Percentiles rank a stretch among this genome's conserved stretches.
phyloP scores from a whole-genome alignment of 2,888 invertebrate species.

The Trissolcus brochymenae region DNA sequence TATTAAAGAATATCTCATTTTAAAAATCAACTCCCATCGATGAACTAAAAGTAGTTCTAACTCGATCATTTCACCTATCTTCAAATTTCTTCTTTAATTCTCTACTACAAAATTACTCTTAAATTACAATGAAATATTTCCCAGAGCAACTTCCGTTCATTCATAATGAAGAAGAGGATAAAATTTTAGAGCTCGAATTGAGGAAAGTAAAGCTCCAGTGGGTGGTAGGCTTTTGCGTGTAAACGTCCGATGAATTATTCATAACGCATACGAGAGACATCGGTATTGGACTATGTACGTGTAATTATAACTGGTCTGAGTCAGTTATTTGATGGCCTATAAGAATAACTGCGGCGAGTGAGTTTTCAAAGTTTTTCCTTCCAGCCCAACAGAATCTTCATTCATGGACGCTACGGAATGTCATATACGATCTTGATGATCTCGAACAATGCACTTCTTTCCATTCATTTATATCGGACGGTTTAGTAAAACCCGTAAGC shows the following conservation, averaged over 20 bases:
- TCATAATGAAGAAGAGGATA: background rate
- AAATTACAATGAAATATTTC: no score
- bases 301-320: constrained; percentile 32
- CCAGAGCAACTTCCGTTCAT: no score
- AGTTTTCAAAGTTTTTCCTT: constrained; percentile 8
- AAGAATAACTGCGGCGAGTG: constrained; percentile 21
- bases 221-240: constrained; percentile 1
- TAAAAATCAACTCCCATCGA: no score
- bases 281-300: constrained; percentile 17
- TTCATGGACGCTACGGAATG: constrained; percentile 15
- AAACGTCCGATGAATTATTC: constrained; percentile 30
- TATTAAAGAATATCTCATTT: no score
- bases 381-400: constrained; percentile 6
- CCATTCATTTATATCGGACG: constrained; percentile 3
- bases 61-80: no score
- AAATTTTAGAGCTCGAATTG: constrained; percentile 7
- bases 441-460: constrained; percentile 2
- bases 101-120: no score
- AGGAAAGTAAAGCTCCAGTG: constrained; percentile 21
- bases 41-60: no score
- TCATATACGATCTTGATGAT: background rate
- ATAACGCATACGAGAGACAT: constrained; percentile 28
- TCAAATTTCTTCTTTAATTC: no score
- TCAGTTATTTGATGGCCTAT: constrained; percentile 35
- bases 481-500: constrained; percentile 7